These are phyloP conservation scores for Notamacropus eugenii DNA, from an alignment of 2,797 vertebrate genomes.

Conservation along the genomic window DNA sequence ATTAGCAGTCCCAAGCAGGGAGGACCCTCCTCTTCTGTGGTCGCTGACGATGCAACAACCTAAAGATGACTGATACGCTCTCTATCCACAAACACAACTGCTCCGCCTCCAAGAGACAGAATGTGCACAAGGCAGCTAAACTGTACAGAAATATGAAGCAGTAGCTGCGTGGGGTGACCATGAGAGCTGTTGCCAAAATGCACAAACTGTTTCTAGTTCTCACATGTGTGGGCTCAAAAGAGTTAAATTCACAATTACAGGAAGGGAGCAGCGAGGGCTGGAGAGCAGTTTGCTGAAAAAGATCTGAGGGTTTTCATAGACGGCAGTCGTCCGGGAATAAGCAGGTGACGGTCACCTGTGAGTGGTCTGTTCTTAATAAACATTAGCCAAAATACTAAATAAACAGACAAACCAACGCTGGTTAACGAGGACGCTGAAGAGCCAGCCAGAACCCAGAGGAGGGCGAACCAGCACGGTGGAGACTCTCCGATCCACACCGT, in stretches of 20 bases:
- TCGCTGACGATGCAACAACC: not conserved
- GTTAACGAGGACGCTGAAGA: not conserved
- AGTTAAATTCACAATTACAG: not conserved
- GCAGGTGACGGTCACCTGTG: not conserved
- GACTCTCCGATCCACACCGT: not conserved
- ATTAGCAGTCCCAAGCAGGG: not conserved
- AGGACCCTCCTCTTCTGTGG: not conserved
- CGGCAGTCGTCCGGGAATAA: not conserved
- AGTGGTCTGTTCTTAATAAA: not conserved
- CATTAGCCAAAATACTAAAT: too few relatives aligned
- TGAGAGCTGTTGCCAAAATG: not conserved
- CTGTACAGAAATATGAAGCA: not conserved
- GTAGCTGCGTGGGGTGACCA: too few relatives aligned
- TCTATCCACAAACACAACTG: not conserved
- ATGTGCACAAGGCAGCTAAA: not conserved
- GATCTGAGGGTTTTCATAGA: not conserved
- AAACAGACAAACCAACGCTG: too few relatives aligned
- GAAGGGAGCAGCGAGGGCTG: not conserved
- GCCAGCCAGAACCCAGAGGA: not conserved
- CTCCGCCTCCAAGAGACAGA: not conserved
- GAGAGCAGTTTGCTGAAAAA: not conserved
- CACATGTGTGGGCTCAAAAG: not conserved
- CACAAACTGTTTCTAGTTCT: not conserved
- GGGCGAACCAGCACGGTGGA: not conserved
- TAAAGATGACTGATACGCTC: not conserved